phyloP scores from a whole-genome alignment of 2,113 vertebrate genomes.

The Pampusana beccarii region DNA sequence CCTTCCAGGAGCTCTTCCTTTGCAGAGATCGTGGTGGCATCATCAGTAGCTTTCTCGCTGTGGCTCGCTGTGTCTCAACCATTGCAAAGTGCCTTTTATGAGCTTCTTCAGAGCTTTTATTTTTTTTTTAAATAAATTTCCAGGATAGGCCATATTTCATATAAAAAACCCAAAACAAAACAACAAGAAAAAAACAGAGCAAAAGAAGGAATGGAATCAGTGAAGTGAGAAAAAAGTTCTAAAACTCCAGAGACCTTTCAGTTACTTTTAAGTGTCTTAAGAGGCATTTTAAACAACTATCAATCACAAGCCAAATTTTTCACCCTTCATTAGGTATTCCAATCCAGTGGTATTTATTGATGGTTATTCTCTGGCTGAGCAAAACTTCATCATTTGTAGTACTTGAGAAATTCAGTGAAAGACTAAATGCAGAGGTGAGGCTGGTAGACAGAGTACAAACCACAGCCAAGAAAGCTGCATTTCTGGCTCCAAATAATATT shows the following conservation, averaged over 20 bases:
- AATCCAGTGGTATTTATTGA: neutral
- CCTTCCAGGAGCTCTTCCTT: neutral
- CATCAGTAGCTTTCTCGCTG: neutral
- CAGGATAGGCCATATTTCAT: neutral
- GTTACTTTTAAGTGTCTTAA: conserved; percentile 1
- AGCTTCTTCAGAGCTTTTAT: neutral
- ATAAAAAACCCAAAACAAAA: neutral
- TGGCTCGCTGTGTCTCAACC: neutral
- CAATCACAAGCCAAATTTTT: neutral
- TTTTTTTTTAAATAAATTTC: neutral
- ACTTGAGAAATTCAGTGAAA: neutral
- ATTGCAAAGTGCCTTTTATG: neutral
- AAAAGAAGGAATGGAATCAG: neutral
- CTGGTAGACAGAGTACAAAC: neutral
- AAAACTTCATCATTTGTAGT: conserved; percentile 2
- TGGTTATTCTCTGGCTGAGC: conserved; percentile 12
- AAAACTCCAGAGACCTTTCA: conserved; percentile 13
- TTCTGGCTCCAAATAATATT: conserved; percentile 40
- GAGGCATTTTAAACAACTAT: neutral
- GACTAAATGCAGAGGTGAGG: conserved; percentile 26
- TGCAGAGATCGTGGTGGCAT: neutral
- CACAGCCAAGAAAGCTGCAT: conserved; percentile 9
- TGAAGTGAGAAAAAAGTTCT: conserved; percentile 5
- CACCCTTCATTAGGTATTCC: conserved; percentile 1
- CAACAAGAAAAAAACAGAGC: neutral